phyloP scores from a whole-genome alignment of 2,797 vertebrate genomes.

The Thripadectes ignobilis region DNA sequence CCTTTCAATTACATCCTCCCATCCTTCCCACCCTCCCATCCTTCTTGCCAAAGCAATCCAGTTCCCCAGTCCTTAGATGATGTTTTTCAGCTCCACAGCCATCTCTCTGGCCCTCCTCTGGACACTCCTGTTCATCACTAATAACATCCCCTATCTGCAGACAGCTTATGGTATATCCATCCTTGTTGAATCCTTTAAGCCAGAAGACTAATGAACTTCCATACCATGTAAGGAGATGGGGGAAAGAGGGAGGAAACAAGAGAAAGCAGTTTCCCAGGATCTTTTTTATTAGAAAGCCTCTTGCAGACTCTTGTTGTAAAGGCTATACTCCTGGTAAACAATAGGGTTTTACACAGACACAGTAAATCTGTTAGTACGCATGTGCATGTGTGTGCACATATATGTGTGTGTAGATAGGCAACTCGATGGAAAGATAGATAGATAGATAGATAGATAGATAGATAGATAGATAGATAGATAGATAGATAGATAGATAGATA shows the following conservation, averaged over 20 bases:
- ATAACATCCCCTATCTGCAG: neutral
- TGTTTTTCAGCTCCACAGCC: neutral
- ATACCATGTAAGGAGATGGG: neutral
- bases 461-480: too few relatives aligned
- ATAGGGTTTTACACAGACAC: neutral
- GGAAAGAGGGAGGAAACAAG: neutral
- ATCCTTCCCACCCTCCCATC: neutral
- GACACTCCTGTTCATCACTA: neutral
- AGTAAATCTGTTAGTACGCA: neutral
- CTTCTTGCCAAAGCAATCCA: neutral
- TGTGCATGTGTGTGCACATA: accelerated
- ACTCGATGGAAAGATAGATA: neutral
- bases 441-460: too few relatives aligned
- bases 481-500: neutral
- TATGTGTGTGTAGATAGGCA: accelerated
- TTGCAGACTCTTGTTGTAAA: neutral
- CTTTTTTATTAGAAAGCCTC: neutral
- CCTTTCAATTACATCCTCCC: neutral
- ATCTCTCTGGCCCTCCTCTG: neutral
- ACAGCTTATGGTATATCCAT: neutral
- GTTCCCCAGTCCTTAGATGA: neutral
- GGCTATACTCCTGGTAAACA: neutral
- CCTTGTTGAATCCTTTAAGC: neutral
- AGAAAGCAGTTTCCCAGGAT: neutral
- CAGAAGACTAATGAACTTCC: neutral